These are phyloP conservation scores for Rhamphomyia laevipes DNA, from an alignment of 2,888 invertebrate species.

Conservation along the genomic window DNA sequence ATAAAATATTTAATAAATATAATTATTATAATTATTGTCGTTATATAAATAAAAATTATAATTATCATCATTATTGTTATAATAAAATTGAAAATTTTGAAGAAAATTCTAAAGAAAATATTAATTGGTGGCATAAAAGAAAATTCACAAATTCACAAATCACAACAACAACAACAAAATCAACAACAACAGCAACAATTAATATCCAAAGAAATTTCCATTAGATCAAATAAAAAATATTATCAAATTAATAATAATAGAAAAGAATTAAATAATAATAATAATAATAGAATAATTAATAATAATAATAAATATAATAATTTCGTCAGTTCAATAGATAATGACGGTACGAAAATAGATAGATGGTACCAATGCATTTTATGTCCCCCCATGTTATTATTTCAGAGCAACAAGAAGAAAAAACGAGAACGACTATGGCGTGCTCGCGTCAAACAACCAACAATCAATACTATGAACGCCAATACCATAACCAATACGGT, in stretches of 20 bases:
- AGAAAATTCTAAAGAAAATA: slow-evolving; percentile 11
- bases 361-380: slow-evolving; percentile 39
- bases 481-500: slow-evolving; percentile 22
- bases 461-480: slow-evolving; percentile 21
- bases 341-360: slow-evolving; percentile 38
- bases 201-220: too few relatives aligned
- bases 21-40: too few relatives aligned
- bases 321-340: slow-evolving; percentile 31
- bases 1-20: too few relatives aligned
- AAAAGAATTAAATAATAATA: slow-evolving; percentile 3
- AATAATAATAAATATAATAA: slow-evolving; percentile 14
- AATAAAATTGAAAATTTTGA: slow-evolving; percentile 11
- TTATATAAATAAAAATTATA: too few relatives aligned
- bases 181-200: not conserved
- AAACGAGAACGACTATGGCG: slow-evolving; percentile 35
- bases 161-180: slow-evolving; percentile 4
- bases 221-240: slow-evolving; percentile 1
- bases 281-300: slow-evolving; percentile 1
- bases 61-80: slow-evolving; percentile 4
- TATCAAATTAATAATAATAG: slow-evolving; percentile 4
- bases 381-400: slow-evolving; percentile 38
- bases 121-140: slow-evolving; percentile 13
- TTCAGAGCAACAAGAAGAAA: slow-evolving; percentile 33
- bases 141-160: slow-evolving; percentile 10
- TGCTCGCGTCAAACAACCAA: slow-evolving; percentile 33